Evolutionary conservation across 2,113 vertebrate genomes (phyloP), one percentile per base, ranked within the genome.

Genomic region (Strigops habroptila): DNA sequence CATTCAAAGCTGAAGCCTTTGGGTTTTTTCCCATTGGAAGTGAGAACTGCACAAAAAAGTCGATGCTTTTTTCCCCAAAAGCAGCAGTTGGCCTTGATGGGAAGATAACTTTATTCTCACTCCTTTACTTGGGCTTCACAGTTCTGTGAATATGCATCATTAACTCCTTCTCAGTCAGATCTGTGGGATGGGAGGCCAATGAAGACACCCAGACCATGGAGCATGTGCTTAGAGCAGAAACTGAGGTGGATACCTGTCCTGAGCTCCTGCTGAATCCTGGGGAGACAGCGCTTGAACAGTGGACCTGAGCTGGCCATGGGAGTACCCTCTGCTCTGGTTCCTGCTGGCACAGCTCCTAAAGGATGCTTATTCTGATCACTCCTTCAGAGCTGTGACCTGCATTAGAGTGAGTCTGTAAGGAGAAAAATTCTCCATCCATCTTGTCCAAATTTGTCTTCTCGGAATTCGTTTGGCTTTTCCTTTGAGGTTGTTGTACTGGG

Each of bases 1-100:
- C 10, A 37, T 51, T 69, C 30, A 52, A 78, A 90, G 53, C 25
- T 44, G 41, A 81, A 85, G 24, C 2, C 57, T 59, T 59, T 59
- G 21, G 39, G 27, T 53, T 51, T 27, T 52, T 49, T 75, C 68
- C 17, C 24, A 22, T 18, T 73, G 14, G 8, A 51, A 76, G 10
- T 39, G 25, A 75, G 10, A 90, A 60, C 18, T n/a, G 18, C 18
- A 39, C 31, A 63, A 43, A 63, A 51, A 64, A 1, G 12, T 65
- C 1, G 1, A 7, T 8, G 28, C 15, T 17, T 46, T 12, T 5
- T 1, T 1, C 5, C 3, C 7, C 2, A 3, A 17, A 80, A 43
- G 13, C 15, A 5, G 5, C 41, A 71, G 14, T 82, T 82, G 25
- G 12, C 22, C 22, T 52, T 57, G 27, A 41, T 71, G 23, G 39